A percentile compares a stretch with the other conserved stretches of the same genome.
Conservation (phyloP, 2,113 vertebrate species). For the Pagrus major region DNA sequence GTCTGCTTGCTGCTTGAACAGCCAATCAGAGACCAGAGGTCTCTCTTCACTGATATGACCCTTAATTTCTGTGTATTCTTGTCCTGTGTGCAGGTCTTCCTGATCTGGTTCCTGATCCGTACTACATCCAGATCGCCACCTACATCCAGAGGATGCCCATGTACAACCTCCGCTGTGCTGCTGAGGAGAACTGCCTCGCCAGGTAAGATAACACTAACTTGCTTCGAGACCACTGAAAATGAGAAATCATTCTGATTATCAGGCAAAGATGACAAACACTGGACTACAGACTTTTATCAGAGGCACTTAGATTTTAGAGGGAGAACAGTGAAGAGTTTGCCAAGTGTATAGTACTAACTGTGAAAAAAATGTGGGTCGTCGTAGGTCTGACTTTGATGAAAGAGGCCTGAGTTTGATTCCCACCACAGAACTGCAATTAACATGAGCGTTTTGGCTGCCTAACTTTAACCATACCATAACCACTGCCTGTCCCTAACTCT, state of each 20-base stretch:
- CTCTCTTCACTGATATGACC: no score
- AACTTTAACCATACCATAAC: not conserved
- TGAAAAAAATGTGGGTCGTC: not conserved
- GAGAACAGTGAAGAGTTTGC: not conserved
- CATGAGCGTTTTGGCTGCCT: not conserved
- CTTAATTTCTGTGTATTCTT: not conserved
- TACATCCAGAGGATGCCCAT: conserved; percentile 94
- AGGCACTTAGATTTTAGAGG: not conserved
- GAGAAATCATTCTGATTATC: not conserved
- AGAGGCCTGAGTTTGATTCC: not conserved
- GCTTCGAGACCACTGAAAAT: not conserved
- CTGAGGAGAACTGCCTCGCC: conserved; percentile 96
- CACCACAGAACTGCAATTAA: not conserved
- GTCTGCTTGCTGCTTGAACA: no score
- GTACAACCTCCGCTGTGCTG: conserved; percentile 96
- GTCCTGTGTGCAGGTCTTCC: conserved; percentile 89
- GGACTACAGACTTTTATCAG: not conserved
- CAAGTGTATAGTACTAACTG: not conserved
- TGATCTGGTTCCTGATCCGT: conserved; percentile 95
- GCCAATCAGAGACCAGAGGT: not conserved
- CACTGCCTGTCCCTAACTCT: not conserved
- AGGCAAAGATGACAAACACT: not conserved
- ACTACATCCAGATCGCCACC: conserved; percentile 93
- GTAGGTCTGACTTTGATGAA: not conserved
- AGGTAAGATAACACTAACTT: conserved; percentile 80